phyloP scores from a whole-genome alignment of 2,888 invertebrate genomes.

The Morinoia aosen region DNA sequence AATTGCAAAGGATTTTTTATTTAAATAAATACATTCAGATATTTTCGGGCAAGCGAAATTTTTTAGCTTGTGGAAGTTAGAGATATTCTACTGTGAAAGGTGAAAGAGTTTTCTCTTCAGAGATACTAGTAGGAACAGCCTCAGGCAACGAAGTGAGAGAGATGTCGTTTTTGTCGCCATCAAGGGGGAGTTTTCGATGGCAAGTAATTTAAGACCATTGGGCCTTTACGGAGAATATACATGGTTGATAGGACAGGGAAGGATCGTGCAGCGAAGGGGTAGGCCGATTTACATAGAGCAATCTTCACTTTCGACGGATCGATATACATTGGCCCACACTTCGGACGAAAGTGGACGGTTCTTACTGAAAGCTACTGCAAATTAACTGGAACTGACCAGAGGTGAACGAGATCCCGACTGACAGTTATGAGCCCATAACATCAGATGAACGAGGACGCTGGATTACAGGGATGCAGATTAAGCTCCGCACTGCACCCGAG shows the following conservation, averaged over 20 bases:
- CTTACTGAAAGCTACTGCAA: not conserved
- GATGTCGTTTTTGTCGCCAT: not conserved
- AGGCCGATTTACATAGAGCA: conserved; percentile 8
- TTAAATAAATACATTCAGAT: not conserved
- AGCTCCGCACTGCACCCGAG: not conserved
- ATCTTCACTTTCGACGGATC: conserved; percentile 25
- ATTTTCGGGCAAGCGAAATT: not conserved
- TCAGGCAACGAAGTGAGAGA: not conserved
- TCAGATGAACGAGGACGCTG: conserved; percentile 28
- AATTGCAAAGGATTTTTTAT: not conserved
- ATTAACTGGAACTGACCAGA: conserved; percentile 29
- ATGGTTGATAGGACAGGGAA: conserved; percentile 27
- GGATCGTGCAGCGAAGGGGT: not conserved
- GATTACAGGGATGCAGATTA: conserved; percentile 30
- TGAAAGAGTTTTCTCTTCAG: not conserved
- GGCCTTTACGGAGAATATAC: not conserved
- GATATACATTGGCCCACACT: conserved; percentile 15
- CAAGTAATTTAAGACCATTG: not conserved
- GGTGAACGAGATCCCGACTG: not conserved
- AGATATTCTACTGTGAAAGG: not conserved
- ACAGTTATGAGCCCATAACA: conserved; percentile 45
- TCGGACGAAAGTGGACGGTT: not conserved
- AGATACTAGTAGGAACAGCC: too few species aligned
- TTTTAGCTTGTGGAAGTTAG: not conserved
- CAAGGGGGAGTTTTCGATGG: not conserved